Percentiles rank a stretch among this genome's conserved stretches.
phyloP scores from a whole-genome alignment of 2,888 invertebrate genomes.

The Galeruca laticollis region DNA sequence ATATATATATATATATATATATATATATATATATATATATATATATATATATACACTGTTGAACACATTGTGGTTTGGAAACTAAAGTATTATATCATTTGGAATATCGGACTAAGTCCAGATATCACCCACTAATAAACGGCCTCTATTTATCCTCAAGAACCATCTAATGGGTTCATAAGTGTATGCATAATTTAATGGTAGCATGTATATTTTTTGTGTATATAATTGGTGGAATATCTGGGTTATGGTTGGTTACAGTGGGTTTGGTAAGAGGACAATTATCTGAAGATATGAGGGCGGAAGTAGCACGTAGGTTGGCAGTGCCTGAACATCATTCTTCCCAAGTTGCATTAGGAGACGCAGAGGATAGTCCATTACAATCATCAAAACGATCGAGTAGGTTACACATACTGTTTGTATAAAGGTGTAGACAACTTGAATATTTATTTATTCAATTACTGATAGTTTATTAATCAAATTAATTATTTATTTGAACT shows the following conservation, averaged over 20 bases:
- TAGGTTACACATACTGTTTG: conserved; percentile 70
- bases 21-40: too few species aligned
- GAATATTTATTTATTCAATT: not conserved
- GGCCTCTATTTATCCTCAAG: too few species aligned
- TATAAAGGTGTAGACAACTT: conserved; percentile 1
- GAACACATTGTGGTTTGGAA: too few species aligned
- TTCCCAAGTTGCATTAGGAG: conserved; percentile 68
- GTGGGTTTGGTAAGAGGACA: conserved; percentile 61
- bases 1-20: too few species aligned
- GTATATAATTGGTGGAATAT: conserved; percentile 44
- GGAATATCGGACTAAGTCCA: too few species aligned
- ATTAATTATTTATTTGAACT: too few species aligned
- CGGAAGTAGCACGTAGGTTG: conserved; percentile 69
- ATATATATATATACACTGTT: too few species aligned
- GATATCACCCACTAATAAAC: too few species aligned
- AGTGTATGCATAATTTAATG: conserved; percentile 19
- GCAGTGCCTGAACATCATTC: conserved; percentile 68
- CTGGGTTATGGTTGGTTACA: conserved; percentile 56
- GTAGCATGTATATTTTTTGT: conserved; percentile 19
- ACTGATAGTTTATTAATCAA: too few species aligned
- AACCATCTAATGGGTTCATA: too few species aligned
- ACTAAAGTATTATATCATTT: too few species aligned
- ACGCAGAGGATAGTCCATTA: conserved; percentile 87
- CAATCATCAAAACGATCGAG: conserved; percentile 87
- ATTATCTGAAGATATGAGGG: conserved; percentile 62